Evolutionary conservation across 2,797 vertebrate species (phyloP).

Genomic region (Pseudochirops corinnae): DNA sequence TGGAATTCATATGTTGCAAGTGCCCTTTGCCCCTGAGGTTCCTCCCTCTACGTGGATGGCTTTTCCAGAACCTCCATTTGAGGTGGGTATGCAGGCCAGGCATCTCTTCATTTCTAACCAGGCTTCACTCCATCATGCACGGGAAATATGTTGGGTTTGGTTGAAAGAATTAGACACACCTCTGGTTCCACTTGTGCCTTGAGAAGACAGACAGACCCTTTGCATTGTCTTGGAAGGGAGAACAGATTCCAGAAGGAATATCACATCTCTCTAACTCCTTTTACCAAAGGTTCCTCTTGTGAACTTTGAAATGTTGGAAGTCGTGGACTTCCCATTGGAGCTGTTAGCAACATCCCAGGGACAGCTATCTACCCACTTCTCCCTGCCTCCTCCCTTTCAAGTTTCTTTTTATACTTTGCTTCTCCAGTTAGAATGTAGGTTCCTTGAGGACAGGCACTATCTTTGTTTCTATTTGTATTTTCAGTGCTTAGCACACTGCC

Average conservation of each 20-base stretch:
- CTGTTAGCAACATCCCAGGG: too few species aligned
- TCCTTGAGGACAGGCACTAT: background rate
- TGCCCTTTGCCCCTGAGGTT: background rate
- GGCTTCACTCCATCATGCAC: background rate
- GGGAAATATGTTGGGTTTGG: too few species aligned
- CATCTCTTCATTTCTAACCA: background rate
- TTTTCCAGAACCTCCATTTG: background rate
- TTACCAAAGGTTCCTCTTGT: too few species aligned
- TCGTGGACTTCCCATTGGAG: too few species aligned
- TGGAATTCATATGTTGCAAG: background rate
- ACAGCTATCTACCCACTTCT: background rate
- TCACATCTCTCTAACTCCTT: too few species aligned
- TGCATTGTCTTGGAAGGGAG: too few species aligned
- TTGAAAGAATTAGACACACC: too few species aligned
- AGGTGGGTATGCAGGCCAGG: background rate
- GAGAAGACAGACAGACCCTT: too few species aligned
- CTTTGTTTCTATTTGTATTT: background rate
- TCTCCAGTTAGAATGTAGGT: background rate
- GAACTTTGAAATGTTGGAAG: too few species aligned
- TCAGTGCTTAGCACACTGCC: background rate
- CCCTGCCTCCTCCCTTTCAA: background rate
- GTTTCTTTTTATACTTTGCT: background rate
- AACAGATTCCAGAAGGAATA: too few species aligned
- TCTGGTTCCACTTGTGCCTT: too few species aligned
- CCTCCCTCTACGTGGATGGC: too few species aligned